Conservation (phyloP, 1,140 invertebrate species). For the Tetranychus cinnabarinus region DNA sequence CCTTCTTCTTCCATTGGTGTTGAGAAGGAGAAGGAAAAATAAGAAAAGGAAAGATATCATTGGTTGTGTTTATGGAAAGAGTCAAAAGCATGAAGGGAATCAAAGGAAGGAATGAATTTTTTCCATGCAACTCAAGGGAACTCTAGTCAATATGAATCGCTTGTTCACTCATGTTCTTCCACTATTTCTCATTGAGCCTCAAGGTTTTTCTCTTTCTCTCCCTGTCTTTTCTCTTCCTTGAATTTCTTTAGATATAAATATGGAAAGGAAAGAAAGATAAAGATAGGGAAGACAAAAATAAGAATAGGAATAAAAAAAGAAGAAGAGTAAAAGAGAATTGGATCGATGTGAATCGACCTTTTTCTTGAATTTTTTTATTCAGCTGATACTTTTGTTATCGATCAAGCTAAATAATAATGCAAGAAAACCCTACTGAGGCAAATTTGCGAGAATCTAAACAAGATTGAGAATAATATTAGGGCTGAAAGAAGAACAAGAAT, state of each 20-base stretch:
- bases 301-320: background rate
- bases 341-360: no score
- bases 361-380: no score
- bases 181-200: background rate
- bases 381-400: no score
- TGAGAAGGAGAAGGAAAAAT: no score
- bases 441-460: no score
- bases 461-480: no score
- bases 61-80: background rate
- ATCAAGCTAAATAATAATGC: no score
- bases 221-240: background rate
- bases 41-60: no score
- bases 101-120: background rate
- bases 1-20: background rate
- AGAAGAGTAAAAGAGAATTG: background rate
- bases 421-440: no score
- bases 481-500: no score
- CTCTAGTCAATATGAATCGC: background rate
- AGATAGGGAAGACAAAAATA: background rate
- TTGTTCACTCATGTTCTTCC: background rate
- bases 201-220: background rate
- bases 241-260: background rate
- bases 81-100: no score
- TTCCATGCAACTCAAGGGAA: background rate
- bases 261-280: background rate